Conservation (phyloP, 2,797 vertebrate species). For the Falco berigora region DNA sequence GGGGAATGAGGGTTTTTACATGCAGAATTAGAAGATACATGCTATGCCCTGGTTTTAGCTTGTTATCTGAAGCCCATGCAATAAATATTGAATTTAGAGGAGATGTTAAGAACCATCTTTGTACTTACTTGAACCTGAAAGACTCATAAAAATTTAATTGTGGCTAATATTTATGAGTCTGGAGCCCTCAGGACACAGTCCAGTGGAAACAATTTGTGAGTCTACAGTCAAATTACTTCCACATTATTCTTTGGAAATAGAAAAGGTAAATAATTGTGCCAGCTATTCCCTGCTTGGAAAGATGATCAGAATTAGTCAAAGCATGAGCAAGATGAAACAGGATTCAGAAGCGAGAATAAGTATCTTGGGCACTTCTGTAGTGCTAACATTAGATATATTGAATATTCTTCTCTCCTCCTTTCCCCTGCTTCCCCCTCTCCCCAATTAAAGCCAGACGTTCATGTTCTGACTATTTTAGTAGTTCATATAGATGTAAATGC, state of each 20-base stretch:
- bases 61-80: not conserved
- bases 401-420: not conserved
- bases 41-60: not conserved
- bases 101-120: not conserved
- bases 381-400: not conserved
- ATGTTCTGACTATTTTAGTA: not conserved
- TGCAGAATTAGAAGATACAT: not conserved
- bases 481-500: not conserved
- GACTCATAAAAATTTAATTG: not conserved
- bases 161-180: slow-evolving; percentile 5
- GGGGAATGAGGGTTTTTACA: not conserved
- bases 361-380: not conserved
- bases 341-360: not conserved
- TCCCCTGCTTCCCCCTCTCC: not conserved
- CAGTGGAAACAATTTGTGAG: not conserved
- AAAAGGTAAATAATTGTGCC: not conserved
- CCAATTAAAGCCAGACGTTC: not conserved
- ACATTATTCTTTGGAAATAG: not conserved
- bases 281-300: not conserved
- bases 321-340: not conserved
- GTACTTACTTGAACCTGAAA: slow-evolving; percentile 10
- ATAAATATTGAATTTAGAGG: not conserved
- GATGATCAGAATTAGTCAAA: not conserved
- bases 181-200: not conserved
- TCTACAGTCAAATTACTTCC: slow-evolving; percentile 18